These are phyloP conservation scores for Anthonomus grandis DNA, from an alignment of 1,140 invertebrate genomes.

Conservation along the genomic window DNA sequence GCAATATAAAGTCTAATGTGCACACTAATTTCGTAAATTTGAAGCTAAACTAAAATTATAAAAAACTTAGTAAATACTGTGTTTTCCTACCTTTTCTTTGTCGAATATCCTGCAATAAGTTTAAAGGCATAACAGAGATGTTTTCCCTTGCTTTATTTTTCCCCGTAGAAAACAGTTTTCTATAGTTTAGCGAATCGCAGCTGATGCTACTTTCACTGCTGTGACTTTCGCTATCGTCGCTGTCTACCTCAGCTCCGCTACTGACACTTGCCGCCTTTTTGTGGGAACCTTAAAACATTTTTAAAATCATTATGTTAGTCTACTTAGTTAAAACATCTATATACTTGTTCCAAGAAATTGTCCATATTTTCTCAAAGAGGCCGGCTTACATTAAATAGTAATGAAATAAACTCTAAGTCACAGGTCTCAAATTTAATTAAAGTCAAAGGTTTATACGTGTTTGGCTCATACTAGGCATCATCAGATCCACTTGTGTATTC, in stretches of 20 bases:
- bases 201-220: conserved; percentile 70
- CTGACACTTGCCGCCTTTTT: conserved; percentile 37
- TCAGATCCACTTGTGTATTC: no score
- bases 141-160: conserved; percentile 4
- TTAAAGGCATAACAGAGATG: conserved; percentile 54
- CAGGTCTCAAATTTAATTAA: no score
- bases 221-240: conserved; percentile 65
- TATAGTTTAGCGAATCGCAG: conserved; percentile 67
- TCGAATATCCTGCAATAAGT: conserved; percentile 59
- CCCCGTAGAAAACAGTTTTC: conserved; percentile 49
- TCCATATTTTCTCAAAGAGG: no score
- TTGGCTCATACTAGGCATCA: no score
- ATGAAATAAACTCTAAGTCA: no score
- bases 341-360: not conserved
- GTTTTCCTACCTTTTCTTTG: conserved; percentile 45
- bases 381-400: no score
- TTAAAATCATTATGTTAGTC: not conserved
- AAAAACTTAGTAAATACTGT: no score
- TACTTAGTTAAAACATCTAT: not conserved
- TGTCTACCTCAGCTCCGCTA: conserved; percentile 59
- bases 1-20: no score
- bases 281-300: conserved; percentile 25
- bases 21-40: no score
- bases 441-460: no score
- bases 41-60: no score